A percentile compares a stretch with the other conserved stretches of the same genome.
Conservation (phyloP, 2,888 invertebrate species). For the Chloroclysta siterata region DNA sequence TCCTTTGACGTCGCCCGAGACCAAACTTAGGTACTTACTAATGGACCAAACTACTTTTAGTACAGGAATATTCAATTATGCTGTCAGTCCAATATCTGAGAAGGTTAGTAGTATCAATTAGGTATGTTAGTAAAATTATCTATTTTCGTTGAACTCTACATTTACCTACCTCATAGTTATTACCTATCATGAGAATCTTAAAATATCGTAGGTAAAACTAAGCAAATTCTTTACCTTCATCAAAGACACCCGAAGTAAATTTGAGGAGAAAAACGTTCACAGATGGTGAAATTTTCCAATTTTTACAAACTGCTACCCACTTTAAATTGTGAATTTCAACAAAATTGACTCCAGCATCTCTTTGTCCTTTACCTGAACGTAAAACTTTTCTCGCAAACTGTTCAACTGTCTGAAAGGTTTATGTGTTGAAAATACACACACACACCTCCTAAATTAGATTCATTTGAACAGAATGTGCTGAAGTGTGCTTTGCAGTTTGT, state of each 20-base stretch:
- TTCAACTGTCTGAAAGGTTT: constrained; percentile 33
- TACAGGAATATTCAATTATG: not conserved
- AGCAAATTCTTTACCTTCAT: not conserved
- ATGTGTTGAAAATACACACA: constrained; percentile 32
- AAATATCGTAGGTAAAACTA: not conserved
- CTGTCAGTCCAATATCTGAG: not conserved
- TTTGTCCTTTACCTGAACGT: constrained; percentile 24
- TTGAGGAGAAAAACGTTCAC: constrained; percentile 6
- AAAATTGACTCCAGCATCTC: constrained; percentile 19
- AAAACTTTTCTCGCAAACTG: constrained; percentile 26
- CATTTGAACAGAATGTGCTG: constrained; percentile 18
- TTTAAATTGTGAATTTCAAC: constrained; percentile 16
- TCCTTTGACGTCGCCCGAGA: not conserved
- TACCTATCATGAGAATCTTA: too few relatives aligned
- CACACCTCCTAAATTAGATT: constrained; percentile 31
- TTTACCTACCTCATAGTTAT: too few relatives aligned
- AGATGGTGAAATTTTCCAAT: constrained; percentile 17
- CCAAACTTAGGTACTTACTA: not conserved
- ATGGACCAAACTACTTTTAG: not conserved
- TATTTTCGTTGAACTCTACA: not conserved
- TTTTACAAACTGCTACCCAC: constrained; percentile 11
- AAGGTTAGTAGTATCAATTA: too few relatives aligned
- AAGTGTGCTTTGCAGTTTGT: constrained; percentile 4
- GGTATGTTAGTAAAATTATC: not conserved
- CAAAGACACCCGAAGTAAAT: not conserved